These are phyloP conservation scores for Eudasyphora cyanicolor DNA, from an alignment of 2,888 invertebrate genomes.

Conservation along the genomic window DNA sequence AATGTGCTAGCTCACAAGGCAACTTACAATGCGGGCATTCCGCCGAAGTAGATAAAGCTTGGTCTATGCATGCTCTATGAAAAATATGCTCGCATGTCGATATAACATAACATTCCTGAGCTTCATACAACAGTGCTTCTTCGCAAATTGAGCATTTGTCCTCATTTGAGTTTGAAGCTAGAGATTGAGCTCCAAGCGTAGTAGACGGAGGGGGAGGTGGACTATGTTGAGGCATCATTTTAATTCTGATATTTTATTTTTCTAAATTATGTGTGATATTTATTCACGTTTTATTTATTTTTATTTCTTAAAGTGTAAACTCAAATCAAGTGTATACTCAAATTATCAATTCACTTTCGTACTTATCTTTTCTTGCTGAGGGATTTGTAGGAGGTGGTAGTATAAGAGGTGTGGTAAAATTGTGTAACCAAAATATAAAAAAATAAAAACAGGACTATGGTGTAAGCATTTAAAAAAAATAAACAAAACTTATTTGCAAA, in stretches of 20 bases:
- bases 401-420: background rate
- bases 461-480: background rate
- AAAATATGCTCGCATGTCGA: background rate
- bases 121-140: background rate
- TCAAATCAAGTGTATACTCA: too few species aligned
- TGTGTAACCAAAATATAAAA: background rate
- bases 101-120: background rate
- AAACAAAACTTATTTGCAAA: background rate
- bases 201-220: background rate
- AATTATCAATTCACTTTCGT: too few species aligned
- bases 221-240: background rate
- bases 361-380: background rate
- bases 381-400: background rate
- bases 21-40: background rate
- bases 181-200: background rate
- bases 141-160: background rate
- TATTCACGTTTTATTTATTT: background rate
- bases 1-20: too few species aligned
- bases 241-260: too few species aligned
- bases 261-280: too few species aligned
- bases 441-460: background rate
- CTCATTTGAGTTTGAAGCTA: background rate
- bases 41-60: background rate
- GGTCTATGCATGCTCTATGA: background rate
- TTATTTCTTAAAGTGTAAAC: too few species aligned